These are phyloP conservation scores for Trichoplusia ni DNA, from an alignment of 1,140 invertebrate species.

Conservation along the genomic window DNA sequence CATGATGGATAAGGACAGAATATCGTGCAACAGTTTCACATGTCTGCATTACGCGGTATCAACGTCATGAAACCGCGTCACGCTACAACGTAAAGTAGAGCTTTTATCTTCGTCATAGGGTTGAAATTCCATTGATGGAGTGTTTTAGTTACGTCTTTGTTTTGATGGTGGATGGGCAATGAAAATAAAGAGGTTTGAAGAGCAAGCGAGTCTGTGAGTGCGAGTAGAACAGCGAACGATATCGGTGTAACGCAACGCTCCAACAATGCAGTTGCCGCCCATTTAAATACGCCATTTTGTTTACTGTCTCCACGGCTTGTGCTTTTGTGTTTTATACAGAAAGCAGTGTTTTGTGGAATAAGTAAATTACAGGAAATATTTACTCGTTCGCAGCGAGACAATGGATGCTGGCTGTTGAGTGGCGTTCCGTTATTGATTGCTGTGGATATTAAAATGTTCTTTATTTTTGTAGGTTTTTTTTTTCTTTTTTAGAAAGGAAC, in stretches of 20 bases:
- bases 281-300: conserved; percentile 82
- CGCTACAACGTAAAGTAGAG: conserved; percentile 27
- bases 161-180: conserved; percentile 49
- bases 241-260: conserved; percentile 58
- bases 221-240: conserved; percentile 57
- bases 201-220: conserved; percentile 44
- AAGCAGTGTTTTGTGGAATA: conserved; percentile 73
- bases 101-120: conserved; percentile 36
- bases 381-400: conserved; percentile 57
- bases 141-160: neutral
- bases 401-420: conserved; percentile 28
- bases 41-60: conserved; percentile 48
- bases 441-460: neutral
- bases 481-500: too few relatives aligned
- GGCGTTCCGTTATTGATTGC: neutral
- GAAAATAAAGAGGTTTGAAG: conserved; percentile 65
- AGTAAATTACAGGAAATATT: conserved; percentile 77
- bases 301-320: conserved; percentile 67
- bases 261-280: conserved; percentile 77
- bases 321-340: conserved; percentile 53
- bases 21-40: conserved; percentile 73
- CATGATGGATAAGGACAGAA: conserved; percentile 57
- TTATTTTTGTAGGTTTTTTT: neutral
- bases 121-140: conserved; percentile 35
- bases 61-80: conserved; percentile 39